Percentiles rank a stretch among this genome's conserved stretches.
Conservation (phyloP, 2,113 vertebrate species). For the Bubo scandiacus region DNA sequence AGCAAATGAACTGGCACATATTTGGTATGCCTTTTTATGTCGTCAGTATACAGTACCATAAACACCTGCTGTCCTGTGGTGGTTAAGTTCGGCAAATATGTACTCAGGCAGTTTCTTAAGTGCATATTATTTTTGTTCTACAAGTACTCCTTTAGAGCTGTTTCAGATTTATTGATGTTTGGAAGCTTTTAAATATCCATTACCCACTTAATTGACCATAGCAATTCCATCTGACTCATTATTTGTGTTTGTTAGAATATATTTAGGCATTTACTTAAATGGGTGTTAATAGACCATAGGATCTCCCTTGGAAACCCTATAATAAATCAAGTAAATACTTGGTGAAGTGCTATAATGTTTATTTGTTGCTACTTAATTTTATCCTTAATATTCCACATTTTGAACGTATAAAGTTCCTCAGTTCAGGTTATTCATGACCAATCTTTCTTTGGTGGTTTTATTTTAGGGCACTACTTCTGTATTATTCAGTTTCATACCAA, state of each 20-base stretch:
- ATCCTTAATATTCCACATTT: background rate
- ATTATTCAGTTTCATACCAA: background rate
- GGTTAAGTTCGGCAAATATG: slow-evolving; percentile 4
- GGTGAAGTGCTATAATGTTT: background rate
- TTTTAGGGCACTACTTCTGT: background rate
- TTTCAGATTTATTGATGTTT: slow-evolving; percentile 52
- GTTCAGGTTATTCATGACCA: background rate
- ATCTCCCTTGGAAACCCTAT: slow-evolving; percentile 18
- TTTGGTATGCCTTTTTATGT: background rate
- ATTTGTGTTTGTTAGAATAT: slow-evolving; percentile 44
- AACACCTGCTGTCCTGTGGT: background rate
- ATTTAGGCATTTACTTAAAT: slow-evolving; percentile 33
- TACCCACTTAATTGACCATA: slow-evolving; percentile 45
- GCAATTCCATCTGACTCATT: slow-evolving; percentile 49
- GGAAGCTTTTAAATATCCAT: slow-evolving; percentile 56
- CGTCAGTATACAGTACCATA: background rate
- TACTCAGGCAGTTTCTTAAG: background rate
- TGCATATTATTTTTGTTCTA: slow-evolving; percentile 37
- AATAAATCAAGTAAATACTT: slow-evolving; percentile 36
- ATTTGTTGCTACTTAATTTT: slow-evolving; percentile 1
- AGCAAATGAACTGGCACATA: background rate
- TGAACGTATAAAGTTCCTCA: background rate
- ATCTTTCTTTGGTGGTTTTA: background rate
- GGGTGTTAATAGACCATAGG: background rate
- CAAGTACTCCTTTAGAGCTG: slow-evolving; percentile 11